These are phyloP conservation scores for Heliothis subflexa DNA, from an alignment of 1,140 invertebrate genomes.

Conservation along the genomic window DNA sequence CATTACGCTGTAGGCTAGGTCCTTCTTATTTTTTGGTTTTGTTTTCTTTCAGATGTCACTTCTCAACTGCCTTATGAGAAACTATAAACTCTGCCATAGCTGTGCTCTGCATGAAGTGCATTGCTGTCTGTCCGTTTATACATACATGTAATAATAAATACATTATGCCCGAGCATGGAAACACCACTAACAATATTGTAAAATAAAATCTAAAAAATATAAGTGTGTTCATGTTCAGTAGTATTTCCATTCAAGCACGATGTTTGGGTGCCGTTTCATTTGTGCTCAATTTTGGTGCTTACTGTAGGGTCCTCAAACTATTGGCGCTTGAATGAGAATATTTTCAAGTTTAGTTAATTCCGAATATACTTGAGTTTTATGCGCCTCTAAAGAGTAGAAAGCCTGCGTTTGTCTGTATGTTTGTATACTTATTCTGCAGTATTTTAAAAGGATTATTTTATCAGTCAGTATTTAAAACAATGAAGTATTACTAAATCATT, in stretches of 20 bases:
- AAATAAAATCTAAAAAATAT: neutral
- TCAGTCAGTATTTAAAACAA: neutral
- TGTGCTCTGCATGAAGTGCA: conserved; percentile 83
- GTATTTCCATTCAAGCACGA: too few species aligned
- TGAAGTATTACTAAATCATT: neutral
- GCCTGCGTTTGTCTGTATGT: too few species aligned
- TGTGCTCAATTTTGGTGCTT: too few species aligned
- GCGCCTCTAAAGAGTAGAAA: neutral
- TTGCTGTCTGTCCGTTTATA: conserved; percentile 75
- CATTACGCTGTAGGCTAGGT: conserved; percentile 48
- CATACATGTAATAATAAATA: conserved; percentile 58
- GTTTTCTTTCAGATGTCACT: conserved; percentile 94
- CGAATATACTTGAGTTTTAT: conserved; percentile 1
- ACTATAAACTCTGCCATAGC: conserved; percentile 89
- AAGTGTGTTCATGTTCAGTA: conserved; percentile 12
- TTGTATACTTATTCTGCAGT: neutral
- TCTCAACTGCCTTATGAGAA: conserved; percentile 96
- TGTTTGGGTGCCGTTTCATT: too few species aligned
- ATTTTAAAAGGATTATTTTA: neutral
- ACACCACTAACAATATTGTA: conserved; percentile 53
- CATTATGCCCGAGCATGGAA: conserved; percentile 63
- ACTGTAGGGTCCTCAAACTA: too few species aligned
- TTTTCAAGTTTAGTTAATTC: neutral
- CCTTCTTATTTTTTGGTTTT: conserved; percentile 84
- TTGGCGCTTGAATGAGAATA: too few species aligned